A percentile compares a stretch with the other conserved stretches of the same genome.
Evolutionary conservation across 2,113 vertebrate species (phyloP).

Genomic region (Pelvicachromis taeniatus): DNA sequence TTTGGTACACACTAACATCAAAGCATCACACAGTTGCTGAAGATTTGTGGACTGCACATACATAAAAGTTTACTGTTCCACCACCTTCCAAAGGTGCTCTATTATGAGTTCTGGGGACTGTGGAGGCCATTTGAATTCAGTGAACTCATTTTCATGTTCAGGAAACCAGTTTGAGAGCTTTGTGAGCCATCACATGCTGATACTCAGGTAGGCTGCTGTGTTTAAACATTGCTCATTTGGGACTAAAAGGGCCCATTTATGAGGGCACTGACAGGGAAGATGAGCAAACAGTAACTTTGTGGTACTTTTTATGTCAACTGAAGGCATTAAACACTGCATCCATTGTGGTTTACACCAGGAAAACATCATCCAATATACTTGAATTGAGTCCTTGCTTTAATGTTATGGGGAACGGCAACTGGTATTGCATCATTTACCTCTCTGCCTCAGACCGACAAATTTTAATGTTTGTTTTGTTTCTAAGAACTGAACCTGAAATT

Average conservation of each 20-base stretch:
- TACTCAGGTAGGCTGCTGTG: background rate
- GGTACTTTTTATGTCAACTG: background rate
- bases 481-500: background rate
- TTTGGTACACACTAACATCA: background rate
- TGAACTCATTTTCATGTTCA: background rate
- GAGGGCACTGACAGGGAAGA: background rate
- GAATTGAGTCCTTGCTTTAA: background rate
- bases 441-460: background rate
- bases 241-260: background rate
- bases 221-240: too few relatives aligned
- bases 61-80: background rate
- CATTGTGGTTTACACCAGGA: background rate
- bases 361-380: background rate
- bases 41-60: background rate
- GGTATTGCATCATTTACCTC: background rate
- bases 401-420: background rate
- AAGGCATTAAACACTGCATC: background rate
- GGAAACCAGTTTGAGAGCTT: background rate
- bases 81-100: background rate
- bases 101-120: background rate
- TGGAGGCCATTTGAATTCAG: background rate
- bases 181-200: background rate
- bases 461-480: background rate
- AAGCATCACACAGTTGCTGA: background rate
- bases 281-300: background rate